These are phyloP conservation scores for Xylocampa areola DNA, from an alignment of 2,888 invertebrate genomes.

Conservation along the genomic window DNA sequence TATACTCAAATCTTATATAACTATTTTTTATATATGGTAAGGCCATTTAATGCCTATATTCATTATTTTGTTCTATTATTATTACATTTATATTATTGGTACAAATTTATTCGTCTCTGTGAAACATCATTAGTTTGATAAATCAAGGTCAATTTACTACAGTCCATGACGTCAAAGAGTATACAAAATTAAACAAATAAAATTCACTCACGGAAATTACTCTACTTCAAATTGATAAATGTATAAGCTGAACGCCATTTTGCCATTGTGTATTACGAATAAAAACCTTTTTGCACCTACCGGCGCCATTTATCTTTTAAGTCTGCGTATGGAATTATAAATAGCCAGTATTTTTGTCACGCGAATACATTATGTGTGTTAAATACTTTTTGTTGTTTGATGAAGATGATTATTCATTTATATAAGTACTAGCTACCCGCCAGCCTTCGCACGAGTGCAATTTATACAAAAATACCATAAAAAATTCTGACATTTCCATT, in stretches of 20 bases:
- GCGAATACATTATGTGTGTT: slow-evolving; percentile 46
- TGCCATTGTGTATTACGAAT: slow-evolving; percentile 47
- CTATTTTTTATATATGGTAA: not conserved
- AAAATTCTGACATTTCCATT: too few species aligned
- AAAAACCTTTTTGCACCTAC: slow-evolving; percentile 61
- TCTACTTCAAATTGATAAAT: slow-evolving; percentile 54
- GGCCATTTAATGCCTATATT: not conserved
- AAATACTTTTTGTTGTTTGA: slow-evolving; percentile 28
- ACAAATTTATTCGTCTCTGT: too few species aligned
- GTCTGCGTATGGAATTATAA: slow-evolving; percentile 54
- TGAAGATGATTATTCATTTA: too few species aligned
- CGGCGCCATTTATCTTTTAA: slow-evolving; percentile 51
- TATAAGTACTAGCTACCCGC: too few species aligned
- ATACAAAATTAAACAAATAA: slow-evolving; percentile 35
- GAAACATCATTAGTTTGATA: too few species aligned
- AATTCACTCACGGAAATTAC: slow-evolving; percentile 34
- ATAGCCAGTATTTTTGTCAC: slow-evolving; percentile 48
- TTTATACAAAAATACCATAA: too few species aligned
- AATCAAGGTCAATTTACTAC: too few species aligned
- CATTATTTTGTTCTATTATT: too few species aligned
- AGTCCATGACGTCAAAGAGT: slow-evolving; percentile 23
- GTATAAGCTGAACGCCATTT: slow-evolving; percentile 48
- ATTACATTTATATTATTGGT: too few species aligned
- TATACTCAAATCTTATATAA: too few species aligned
- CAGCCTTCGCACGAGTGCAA: too few species aligned